Evolutionary conservation across 2,888 invertebrate species (phyloP).

Genomic region (Agonopterix alstromeriana): DNA sequence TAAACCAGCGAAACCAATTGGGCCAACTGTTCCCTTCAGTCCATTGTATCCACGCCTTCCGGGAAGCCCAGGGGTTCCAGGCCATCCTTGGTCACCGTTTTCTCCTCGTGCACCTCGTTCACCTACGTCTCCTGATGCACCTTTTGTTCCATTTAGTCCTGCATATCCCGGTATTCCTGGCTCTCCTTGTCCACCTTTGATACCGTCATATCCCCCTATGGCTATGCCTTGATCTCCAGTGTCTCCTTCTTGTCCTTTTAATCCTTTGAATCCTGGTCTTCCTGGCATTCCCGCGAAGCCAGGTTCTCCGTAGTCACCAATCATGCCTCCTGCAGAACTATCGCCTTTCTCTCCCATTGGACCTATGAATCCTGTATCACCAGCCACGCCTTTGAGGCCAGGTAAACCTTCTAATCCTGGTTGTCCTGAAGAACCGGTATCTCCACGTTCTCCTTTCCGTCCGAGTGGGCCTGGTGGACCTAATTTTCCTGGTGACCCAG

Average conservation of each 20-base stretch:
- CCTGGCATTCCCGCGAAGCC: slow-evolving; percentile 75
- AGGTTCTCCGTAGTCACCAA: slow-evolving; percentile 73
- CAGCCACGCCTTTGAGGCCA: slow-evolving; percentile 64
- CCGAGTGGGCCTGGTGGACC: slow-evolving; percentile 37
- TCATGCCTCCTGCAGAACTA: slow-evolving; percentile 77
- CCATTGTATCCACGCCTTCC: slow-evolving; percentile 73
- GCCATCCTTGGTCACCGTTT: slow-evolving; percentile 66
- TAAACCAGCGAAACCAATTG: slow-evolving; percentile 62
- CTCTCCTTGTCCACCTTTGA: slow-evolving; percentile 79
- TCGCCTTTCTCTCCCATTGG: slow-evolving; percentile 77
- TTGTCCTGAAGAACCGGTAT: slow-evolving; percentile 31
- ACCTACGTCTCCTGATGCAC: slow-evolving; percentile 76
- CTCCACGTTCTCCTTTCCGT: slow-evolving; percentile 36
- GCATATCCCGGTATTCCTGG: slow-evolving; percentile 67
- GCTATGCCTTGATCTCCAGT: slow-evolving; percentile 76
- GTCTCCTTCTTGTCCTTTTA: slow-evolving; percentile 72
- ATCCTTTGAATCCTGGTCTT: slow-evolving; percentile 42
- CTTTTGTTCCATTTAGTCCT: slow-evolving; percentile 72
- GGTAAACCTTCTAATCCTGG: slow-evolving; percentile 38
- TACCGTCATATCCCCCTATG: slow-evolving; percentile 62
- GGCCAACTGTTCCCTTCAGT: slow-evolving; percentile 58
- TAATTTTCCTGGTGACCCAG: slow-evolving; percentile 66
- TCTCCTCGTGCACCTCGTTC: slow-evolving; percentile 63
- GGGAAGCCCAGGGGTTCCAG: slow-evolving; percentile 74
- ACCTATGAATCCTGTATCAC: slow-evolving; percentile 74